phyloP scores from a whole-genome alignment of 2,113 vertebrate genomes.

The Cephalopholis sonnerati region DNA sequence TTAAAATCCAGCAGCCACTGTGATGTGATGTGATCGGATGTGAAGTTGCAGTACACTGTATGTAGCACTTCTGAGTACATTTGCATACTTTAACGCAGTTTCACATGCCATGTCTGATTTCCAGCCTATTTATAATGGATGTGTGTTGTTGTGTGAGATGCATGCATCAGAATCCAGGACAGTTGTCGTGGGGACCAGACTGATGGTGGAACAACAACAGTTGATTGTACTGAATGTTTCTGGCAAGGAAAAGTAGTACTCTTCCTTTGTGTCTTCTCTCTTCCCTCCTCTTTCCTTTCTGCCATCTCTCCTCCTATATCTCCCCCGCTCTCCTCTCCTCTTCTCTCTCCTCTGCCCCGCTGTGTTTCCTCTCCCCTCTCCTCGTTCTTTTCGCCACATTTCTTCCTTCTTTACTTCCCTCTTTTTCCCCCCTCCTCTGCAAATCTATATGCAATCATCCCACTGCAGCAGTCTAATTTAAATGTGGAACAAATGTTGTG shows the following conservation, averaged over 20 bases:
- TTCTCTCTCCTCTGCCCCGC: slow-evolving; percentile 13
- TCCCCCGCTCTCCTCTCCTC: slow-evolving; percentile 12
- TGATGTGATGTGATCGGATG: not conserved
- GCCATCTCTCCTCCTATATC: slow-evolving; percentile 19
- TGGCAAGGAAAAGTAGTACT: slow-evolving; percentile 78
- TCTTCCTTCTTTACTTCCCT: slow-evolving; percentile 16
- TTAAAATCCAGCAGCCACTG: not conserved
- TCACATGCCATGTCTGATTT: slow-evolving; percentile 54
- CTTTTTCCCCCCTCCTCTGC: slow-evolving; percentile 24
- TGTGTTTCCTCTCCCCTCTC: slow-evolving; percentile 25
- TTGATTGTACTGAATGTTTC: slow-evolving; percentile 76
- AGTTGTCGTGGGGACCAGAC: slow-evolving; percentile 79
- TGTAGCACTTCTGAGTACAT: slow-evolving; percentile 12
- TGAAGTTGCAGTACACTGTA: not conserved
- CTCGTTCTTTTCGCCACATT: slow-evolving; percentile 16
- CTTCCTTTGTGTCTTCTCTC: slow-evolving; percentile 73
- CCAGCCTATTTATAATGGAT: slow-evolving; percentile 75
- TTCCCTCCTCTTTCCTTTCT: slow-evolving; percentile 25
- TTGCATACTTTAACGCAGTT: slow-evolving; percentile 38
- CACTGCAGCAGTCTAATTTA: slow-evolving; percentile 77
- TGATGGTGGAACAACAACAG: slow-evolving; percentile 77
- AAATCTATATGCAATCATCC: slow-evolving; percentile 78
- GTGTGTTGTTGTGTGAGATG: slow-evolving; percentile 66
- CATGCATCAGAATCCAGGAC: slow-evolving; percentile 77
- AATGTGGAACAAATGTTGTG: slow-evolving; percentile 82